Evolutionary conservation across 2,113 vertebrate species (phyloP).

Genomic region (Phyllopteryx taeniolatus): DNA sequence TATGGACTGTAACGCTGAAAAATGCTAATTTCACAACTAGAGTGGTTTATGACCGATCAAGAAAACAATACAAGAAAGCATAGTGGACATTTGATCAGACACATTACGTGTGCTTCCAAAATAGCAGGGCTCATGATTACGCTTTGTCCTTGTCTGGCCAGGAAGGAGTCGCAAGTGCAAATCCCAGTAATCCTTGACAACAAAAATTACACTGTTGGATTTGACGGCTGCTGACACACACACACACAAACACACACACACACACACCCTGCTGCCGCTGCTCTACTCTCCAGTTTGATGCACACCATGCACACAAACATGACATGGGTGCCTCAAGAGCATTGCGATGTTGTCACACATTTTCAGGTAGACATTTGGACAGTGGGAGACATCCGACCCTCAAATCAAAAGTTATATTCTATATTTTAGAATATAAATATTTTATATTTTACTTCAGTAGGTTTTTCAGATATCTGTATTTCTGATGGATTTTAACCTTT

Average conservation of each 20-base stretch:
- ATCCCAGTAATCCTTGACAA: slow-evolving; percentile 53
- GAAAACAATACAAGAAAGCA: neutral
- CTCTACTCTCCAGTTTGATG: slow-evolving; percentile 7
- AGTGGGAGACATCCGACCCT: too few relatives aligned
- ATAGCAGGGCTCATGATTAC: slow-evolving; percentile 34
- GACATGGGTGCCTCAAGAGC: neutral
- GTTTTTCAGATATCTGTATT: too few relatives aligned
- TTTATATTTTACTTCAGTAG: too few relatives aligned
- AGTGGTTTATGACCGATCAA: neutral
- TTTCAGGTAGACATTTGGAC: too few relatives aligned
- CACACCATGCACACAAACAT: neutral
- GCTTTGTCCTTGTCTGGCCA: slow-evolving; percentile 33
- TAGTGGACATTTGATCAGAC: neutral
- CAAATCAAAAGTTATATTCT: too few relatives aligned
- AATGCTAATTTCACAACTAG: neutral
- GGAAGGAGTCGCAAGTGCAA: slow-evolving; percentile 26
- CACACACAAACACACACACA: neutral
- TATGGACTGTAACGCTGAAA: neutral
- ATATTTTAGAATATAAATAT: too few relatives aligned
- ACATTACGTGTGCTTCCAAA: slow-evolving; percentile 10
- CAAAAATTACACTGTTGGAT: slow-evolving; percentile 36
- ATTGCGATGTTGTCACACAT: too few relatives aligned
- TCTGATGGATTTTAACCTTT: too few relatives aligned
- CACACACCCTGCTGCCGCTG: neutral
- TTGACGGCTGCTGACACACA: slow-evolving; percentile 13